Evolutionary conservation across 1,140 invertebrate genomes (phyloP).

Genomic region (Lasioglossum albipes): DNA sequence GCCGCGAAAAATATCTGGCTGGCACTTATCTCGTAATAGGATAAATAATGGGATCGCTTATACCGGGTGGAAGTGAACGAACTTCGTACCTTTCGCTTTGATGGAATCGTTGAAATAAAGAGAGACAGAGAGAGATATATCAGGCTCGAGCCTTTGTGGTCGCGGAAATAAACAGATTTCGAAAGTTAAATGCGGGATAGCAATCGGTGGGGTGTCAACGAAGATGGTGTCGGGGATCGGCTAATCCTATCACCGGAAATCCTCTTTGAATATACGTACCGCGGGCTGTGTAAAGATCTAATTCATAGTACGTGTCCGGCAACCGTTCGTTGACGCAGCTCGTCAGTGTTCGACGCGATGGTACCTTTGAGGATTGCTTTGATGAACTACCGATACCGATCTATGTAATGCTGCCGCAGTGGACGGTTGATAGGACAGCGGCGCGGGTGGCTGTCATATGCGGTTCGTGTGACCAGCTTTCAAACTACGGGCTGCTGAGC

Average conservation of each 20-base stretch:
- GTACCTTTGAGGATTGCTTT: not conserved
- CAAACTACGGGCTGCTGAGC: too few species aligned
- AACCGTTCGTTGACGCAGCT: not conserved
- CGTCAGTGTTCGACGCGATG: not conserved
- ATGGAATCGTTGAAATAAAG: slow-evolving; percentile 34
- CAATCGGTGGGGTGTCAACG: not conserved
- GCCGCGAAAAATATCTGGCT: slow-evolving; percentile 27
- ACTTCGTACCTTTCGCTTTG: slow-evolving; percentile 6
- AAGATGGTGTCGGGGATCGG: not conserved
- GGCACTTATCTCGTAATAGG: slow-evolving; percentile 48
- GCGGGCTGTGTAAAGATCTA: not conserved
- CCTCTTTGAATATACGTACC: not conserved
- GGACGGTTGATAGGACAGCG: too few species aligned
- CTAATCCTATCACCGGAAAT: not conserved
- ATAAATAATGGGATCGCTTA: slow-evolving; percentile 45
- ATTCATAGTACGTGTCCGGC: not conserved
- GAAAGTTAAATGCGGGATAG: not conserved
- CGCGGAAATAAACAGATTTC: not conserved
- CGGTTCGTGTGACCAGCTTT: too few species aligned
- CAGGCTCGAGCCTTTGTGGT: too few species aligned
- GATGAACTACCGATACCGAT: not conserved
- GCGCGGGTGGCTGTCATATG: too few species aligned
- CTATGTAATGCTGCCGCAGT: too few species aligned
- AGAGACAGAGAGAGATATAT: not conserved
- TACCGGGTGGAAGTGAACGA: not conserved